Percentiles rank a stretch among this genome's conserved stretches.
Evolutionary conservation across 2,797 vertebrate species (phyloP).

Genomic region (Sebastes reedi): DNA sequence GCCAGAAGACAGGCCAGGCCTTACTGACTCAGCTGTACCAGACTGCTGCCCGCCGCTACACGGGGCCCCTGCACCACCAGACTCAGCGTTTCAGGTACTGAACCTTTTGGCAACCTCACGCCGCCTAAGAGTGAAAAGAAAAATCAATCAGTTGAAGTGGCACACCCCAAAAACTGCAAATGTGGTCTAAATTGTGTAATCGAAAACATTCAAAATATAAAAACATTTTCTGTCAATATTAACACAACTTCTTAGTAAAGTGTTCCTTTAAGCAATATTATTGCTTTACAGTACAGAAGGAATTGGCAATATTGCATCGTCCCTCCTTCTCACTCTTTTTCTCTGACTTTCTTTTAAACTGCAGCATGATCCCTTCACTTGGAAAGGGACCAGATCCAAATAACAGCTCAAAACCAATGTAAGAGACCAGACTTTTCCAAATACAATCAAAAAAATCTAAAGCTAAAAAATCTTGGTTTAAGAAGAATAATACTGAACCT

Average conservation of each 20-base stretch:
- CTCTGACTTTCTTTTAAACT: constrained; percentile 84
- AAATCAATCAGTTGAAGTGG: constrained; percentile 18
- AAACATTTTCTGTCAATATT: constrained; percentile 28
- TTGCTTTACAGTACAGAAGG: constrained; percentile 55
- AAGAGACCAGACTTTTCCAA: constrained; percentile 79
- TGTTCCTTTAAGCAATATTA: constrained; percentile 39
- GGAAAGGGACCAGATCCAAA: constrained; percentile 81
- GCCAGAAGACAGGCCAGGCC: constrained; percentile 95
- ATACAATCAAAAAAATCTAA: constrained; percentile 51
- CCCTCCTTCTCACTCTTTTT: constrained; percentile 74
- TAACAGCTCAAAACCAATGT: constrained; percentile 83
- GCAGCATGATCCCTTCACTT: constrained; percentile 81
- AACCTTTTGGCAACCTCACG: constrained; percentile 38
- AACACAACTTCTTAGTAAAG: constrained; percentile 22
- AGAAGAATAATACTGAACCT: constrained; percentile 19
- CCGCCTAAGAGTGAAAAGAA: constrained; percentile 25
- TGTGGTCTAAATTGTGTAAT: constrained; percentile 26
- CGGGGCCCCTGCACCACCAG: constrained; percentile 94
- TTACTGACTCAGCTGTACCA: constrained; percentile 97
- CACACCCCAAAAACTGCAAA: constrained; percentile 25
- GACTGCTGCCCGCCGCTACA: constrained; percentile 92
- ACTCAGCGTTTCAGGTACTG: constrained; percentile 95
- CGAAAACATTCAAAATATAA: constrained; percentile 9
- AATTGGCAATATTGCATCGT: constrained; percentile 69
- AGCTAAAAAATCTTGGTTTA: constrained; percentile 45